Base-by-base conservation (phyloP, 2,113 vertebrate species). In the Rhabdornis inornatus region DNA sequence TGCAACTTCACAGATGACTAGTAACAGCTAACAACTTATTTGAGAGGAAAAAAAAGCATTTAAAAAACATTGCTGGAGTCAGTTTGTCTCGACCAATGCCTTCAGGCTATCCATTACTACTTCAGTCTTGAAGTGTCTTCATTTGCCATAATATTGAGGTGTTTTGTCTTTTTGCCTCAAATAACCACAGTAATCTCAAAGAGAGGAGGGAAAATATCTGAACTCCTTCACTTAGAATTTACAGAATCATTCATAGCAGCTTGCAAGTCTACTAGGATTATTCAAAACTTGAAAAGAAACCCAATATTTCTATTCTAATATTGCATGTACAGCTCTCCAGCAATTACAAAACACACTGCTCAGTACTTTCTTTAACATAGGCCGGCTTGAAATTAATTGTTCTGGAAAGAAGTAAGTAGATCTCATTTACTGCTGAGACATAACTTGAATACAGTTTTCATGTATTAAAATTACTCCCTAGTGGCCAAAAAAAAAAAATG, bases 371-470 rank as follows among this genome's bases (percentile, higher is more conserved):
- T 63, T 83, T 76, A 91, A 74, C 71, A 89, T 22, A 88, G 94
- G 44, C 85, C 87, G 72, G 60, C 84, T 97, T 82, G 81, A 95
- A 96, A 94, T 92, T 94, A 94, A 80, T 90, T 87, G 65, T 72
- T 56, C 85, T 87, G 76, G 27, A 82, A 88, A 87, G 68, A 90
- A 87, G 55, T 69, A 91, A 70, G 35, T 59, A 77, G 72, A 74
- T 92, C 77, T 95, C 55, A 81, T 88, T 92, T 96, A 92, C 74
- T 93, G 83, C 61, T 71, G 72, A 57, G 90, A 52, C 45, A 42
- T 59, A 81, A 60, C 71, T 80, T 57, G 65, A 83, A 96, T 72
- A 75, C 33, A 44, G n/a, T 88, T 96, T 94, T 82, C 75, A 69
- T 75, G 63, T 66, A 95, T 84, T 95, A 77, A 88, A 90, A 75